phyloP scores from a whole-genome alignment of 23 tunicate species.

The Ascidia mentula region DNA sequence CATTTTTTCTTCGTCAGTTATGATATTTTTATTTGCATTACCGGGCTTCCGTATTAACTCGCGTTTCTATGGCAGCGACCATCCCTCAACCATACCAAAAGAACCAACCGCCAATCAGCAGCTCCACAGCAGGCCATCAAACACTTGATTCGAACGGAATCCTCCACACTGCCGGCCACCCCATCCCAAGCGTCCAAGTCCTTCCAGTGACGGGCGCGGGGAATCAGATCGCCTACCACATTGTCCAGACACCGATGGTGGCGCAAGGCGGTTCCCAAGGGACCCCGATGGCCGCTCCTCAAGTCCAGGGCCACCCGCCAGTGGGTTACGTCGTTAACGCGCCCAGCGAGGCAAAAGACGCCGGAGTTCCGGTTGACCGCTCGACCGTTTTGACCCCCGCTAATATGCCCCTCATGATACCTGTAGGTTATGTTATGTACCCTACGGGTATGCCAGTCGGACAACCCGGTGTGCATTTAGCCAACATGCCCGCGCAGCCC shows the following conservation, averaged over 20 bases:
- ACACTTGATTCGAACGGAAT: neutral
- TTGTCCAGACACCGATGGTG: constrained; percentile 12
- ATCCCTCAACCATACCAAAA: too few relatives aligned
- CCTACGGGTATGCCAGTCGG: constrained; percentile 16
- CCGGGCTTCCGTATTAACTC: too few relatives aligned
- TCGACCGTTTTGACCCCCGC: neutral
- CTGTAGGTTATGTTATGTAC: constrained; percentile 40
- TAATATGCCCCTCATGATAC: constrained; percentile 27
- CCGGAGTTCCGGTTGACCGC: neutral
- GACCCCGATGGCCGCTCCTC: neutral
- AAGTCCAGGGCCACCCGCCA: neutral
- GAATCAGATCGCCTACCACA: constrained; percentile 26
- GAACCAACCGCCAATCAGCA: too few relatives aligned
- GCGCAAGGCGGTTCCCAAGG: neutral
- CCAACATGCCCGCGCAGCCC: constrained; percentile 11
- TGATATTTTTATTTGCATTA: too few relatives aligned
- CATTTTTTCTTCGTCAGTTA: too few relatives aligned
- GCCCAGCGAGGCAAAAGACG: neutral
- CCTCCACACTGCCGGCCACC: neutral
- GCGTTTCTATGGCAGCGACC: too few relatives aligned
- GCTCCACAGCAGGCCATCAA: neutral
- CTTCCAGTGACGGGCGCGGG: constrained; percentile 20
- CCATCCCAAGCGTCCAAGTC: constrained; percentile 2
- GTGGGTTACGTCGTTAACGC: neutral
- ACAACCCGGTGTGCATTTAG: constrained; percentile 15